A percentile compares a stretch with the other conserved stretches of the same genome.
These are phyloP conservation scores for Eumaeus atala DNA, from an alignment of 1,140 invertebrate genomes.

Conservation along the genomic window DNA sequence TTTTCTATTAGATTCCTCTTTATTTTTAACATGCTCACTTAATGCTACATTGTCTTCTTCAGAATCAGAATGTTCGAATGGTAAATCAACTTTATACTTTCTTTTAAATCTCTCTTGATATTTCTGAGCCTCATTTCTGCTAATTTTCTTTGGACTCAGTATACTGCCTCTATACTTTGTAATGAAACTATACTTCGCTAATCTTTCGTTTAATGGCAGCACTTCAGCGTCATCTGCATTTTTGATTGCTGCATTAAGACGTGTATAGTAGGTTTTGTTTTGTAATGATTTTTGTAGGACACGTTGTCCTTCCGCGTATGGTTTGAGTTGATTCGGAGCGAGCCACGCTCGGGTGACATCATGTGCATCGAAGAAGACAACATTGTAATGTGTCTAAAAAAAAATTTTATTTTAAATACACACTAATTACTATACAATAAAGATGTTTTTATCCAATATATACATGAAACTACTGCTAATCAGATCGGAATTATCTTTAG, in stretches of 20 bases:
- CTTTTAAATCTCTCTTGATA: conserved; percentile 42
- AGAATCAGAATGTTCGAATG: conserved; percentile 34
- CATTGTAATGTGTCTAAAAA: conserved; percentile 77
- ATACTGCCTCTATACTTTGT: conserved; percentile 52
- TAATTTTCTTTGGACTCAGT: conserved; percentile 40
- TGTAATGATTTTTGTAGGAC: conserved; percentile 24
- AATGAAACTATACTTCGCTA: conserved; percentile 68
- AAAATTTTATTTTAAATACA: not conserved
- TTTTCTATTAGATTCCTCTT: conserved; percentile 25
- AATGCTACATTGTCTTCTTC: conserved; percentile 23
- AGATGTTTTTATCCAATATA: conserved; percentile 6
- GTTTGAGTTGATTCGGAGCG: conserved; percentile 44
- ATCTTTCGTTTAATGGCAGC: conserved; percentile 46
- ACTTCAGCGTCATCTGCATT: conserved; percentile 57
- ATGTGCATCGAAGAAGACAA: conserved; percentile 76
- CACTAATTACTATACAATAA: not conserved
- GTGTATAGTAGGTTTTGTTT: conserved; percentile 35
- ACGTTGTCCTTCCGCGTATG: conserved; percentile 48
- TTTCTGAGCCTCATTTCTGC: conserved; percentile 29
- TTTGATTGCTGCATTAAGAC: conserved; percentile 40
- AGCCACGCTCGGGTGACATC: conserved; percentile 76
- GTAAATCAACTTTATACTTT: conserved; percentile 45
- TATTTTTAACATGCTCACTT: conserved; percentile 18
- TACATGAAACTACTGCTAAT: too few relatives aligned
- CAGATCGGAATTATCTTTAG: too few relatives aligned